phyloP scores from a whole-genome alignment of 2,113 vertebrate genomes.

The Puffinus mauretanicus region DNA sequence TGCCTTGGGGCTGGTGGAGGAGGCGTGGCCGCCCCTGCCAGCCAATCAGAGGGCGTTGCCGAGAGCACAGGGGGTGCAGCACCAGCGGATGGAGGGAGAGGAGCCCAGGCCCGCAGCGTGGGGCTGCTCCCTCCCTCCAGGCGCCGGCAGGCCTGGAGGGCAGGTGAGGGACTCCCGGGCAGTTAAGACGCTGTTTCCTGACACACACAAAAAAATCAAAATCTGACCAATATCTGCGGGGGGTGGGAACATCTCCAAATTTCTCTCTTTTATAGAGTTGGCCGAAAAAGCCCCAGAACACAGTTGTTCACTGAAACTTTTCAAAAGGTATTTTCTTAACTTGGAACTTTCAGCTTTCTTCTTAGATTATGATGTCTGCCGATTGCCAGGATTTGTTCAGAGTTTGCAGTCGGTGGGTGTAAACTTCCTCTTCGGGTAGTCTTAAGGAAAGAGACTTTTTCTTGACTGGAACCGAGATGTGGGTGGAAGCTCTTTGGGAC shows the following conservation, averaged over 20 bases:
- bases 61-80: background rate
- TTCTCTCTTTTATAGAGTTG: background rate
- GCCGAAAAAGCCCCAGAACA: background rate
- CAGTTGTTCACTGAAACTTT: background rate
- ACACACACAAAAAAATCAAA: background rate
- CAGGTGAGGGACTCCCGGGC: too few species aligned
- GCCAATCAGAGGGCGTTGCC: too few species aligned
- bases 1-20: background rate
- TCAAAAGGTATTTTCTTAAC: too few species aligned
- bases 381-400: background rate
- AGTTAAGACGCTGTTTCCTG: background rate
- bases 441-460: background rate
- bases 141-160: too few species aligned
- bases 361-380: background rate
- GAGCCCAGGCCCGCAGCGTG: background rate
- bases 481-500: background rate
- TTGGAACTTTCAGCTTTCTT: background rate
- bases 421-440: background rate
- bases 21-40: too few species aligned
- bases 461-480: background rate
- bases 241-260: background rate
- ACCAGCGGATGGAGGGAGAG: accelerated
- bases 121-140: background rate
- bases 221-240: background rate
- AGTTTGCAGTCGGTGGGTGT: background rate